phyloP scores from a whole-genome alignment of 2,797 vertebrate genomes.

The Enteromius unitaeniatus region DNA sequence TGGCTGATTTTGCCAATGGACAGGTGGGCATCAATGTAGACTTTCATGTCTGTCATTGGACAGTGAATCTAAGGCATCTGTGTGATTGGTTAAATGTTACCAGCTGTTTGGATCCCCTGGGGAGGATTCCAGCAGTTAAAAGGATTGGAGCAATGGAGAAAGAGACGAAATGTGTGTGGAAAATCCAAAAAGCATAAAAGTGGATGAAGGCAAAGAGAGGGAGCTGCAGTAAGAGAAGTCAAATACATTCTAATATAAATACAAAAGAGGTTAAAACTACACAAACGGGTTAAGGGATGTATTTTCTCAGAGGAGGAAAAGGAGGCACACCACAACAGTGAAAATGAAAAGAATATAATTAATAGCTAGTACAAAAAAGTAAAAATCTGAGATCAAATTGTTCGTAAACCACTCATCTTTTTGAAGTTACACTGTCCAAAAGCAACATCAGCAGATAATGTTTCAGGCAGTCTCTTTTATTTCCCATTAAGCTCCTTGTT shows the following conservation, averaged over 20 bases:
- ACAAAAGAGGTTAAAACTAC: neutral
- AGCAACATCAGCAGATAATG: neutral
- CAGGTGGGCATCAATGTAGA: constrained; percentile 42
- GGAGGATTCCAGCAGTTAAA: constrained; percentile 75
- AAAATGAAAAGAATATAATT: neutral
- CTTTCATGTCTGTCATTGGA: constrained; percentile 72
- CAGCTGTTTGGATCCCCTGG: constrained; percentile 74
- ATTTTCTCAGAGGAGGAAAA: constrained; percentile 13
- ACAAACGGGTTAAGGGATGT: neutral
- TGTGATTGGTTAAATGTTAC: constrained; percentile 75
- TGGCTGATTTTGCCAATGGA: constrained; percentile 38
- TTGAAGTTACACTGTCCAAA: neutral
- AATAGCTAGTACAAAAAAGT: neutral
- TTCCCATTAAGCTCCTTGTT: neutral
- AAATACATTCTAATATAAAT: neutral
- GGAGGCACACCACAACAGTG: neutral
- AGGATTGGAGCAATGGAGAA: constrained; percentile 63
- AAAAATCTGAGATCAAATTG: constrained; percentile 25
- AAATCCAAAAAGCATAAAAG: constrained; percentile 33
- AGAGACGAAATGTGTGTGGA: constrained; percentile 53
- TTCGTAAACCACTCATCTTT: constrained; percentile 13
- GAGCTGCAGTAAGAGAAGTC: constrained; percentile 18
- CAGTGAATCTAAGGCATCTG: constrained; percentile 70
- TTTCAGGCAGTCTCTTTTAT: neutral
- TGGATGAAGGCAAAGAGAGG: constrained; percentile 18